Percentiles rank a stretch among this genome's conserved stretches.
These are phyloP conservation scores for Thunnus albacares DNA, from an alignment of 2,797 vertebrate species.

Conservation along the genomic window DNA sequence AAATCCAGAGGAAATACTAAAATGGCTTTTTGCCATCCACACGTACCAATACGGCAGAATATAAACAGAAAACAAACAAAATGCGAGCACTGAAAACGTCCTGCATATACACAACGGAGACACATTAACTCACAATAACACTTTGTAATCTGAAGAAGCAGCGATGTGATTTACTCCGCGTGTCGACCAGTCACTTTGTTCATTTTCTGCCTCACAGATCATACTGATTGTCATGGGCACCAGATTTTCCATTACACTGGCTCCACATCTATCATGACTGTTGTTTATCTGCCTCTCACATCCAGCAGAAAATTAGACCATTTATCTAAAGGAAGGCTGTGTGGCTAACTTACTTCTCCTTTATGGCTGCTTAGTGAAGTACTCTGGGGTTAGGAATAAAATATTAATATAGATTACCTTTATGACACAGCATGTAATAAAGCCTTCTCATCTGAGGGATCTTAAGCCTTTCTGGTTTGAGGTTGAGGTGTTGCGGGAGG, in stretches of 20 bases:
- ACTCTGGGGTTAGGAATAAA: constrained; percentile 38
- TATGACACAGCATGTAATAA: constrained; percentile 42
- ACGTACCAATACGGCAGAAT: not conserved
- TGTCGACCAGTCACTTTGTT: constrained; percentile 72
- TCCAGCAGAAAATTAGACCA: constrained; percentile 75
- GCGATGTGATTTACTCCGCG: constrained; percentile 61
- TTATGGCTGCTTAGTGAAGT: constrained; percentile 58
- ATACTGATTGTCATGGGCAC: constrained; percentile 72
- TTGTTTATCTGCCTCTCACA: constrained; percentile 72
- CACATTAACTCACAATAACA: constrained; percentile 11
- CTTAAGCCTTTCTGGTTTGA: constrained; percentile 12
- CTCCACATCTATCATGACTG: constrained; percentile 75
- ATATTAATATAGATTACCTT: constrained; percentile 72
- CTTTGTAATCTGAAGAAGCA: constrained; percentile 32
- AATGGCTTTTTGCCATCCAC: constrained; percentile 4
- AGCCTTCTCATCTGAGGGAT: constrained; percentile 33
- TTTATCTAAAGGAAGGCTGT: constrained; percentile 69
- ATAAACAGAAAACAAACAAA: constrained; percentile 1
- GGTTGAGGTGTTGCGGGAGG: not conserved
- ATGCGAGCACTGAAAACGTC: not conserved
- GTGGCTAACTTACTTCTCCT: constrained; percentile 51
- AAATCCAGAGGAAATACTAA: constrained; percentile 16
- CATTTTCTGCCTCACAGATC: constrained; percentile 81
- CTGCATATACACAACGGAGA: not conserved
- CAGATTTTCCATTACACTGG: constrained; percentile 75